These are phyloP conservation scores for Sarcophilus harrisii DNA, from an alignment of 2,797 vertebrate genomes.

Conservation along the genomic window DNA sequence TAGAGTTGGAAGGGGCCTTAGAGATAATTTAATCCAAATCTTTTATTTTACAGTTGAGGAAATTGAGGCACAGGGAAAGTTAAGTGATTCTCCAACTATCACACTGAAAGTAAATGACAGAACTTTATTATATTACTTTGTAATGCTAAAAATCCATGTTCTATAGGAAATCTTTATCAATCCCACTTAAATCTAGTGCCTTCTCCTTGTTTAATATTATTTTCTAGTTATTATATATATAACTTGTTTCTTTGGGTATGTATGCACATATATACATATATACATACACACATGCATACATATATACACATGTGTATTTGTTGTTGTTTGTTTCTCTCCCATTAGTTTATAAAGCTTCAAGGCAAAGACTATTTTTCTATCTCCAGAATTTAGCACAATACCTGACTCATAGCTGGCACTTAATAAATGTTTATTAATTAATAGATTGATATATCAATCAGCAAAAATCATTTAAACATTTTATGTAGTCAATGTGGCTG, in stretches of 20 bases:
- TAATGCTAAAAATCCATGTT: background rate
- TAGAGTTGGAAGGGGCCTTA: background rate
- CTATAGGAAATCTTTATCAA: background rate
- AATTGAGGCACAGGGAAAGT: background rate
- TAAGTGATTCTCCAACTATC: background rate
- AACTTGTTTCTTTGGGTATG: background rate
- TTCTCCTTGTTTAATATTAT: background rate
- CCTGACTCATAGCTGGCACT: background rate
- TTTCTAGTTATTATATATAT: background rate
- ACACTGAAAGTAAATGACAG: background rate
- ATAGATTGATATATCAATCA: background rate
- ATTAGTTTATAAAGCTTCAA: background rate
- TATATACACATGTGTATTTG: too few species aligned
- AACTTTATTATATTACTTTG: background rate
- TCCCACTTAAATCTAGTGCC: background rate
- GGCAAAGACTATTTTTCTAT: background rate
- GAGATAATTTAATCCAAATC: background rate
- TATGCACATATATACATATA: too few species aligned
- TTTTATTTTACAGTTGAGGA: background rate
- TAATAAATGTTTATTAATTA: background rate
- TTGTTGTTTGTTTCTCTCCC: background rate
- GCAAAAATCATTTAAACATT: background rate
- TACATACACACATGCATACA: accelerated
- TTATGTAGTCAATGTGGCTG: background rate
- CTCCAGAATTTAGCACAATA: background rate